Base-by-base conservation (phyloP, 2,888 invertebrate genomes). In the Caenorhabditis sp. region DNA sequence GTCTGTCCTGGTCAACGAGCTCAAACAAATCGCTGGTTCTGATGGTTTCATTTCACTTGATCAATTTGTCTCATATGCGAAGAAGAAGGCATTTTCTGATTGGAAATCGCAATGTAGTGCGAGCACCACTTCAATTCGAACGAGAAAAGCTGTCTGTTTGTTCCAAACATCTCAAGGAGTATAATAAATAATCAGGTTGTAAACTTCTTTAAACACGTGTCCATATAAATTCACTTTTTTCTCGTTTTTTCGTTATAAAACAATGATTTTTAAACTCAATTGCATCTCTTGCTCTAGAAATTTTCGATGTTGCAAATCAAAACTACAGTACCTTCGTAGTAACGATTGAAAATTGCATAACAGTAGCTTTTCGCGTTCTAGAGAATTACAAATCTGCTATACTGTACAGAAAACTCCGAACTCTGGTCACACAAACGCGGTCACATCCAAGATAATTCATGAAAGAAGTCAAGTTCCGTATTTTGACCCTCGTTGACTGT, bases 11-110 rank as follows among this genome's bases (percentile, higher is more conserved):
- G 50, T 57, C 8, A 65, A 64, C 3, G 66, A 77, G 50, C 54
- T 77, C 2, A 63, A 73, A 58, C 67, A 67, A 49, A 14, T 59
- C 21, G 59, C 67, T 12, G 70, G 67, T 38, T 59, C 67, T 43
- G 67, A 73, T 27, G 72, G 72, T 25, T 78, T 72, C 58, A 66
- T 78, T 56, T 67, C 60, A 17, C 53, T 75, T 43, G 63, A 63
- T 12, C 38, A 57, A 8, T 77, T 75, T 58, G 25, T 52, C 23
- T 53, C 53, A 1, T 64, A 60, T 43, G 70, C 69, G n/a, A 70
- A 67, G 12, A 73, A 60, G 21, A 58, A 57, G 61, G 57, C 70
- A 4, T 70, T 70, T 57, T 58, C 65, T 43, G 63, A 70, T 52
- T 70, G 70, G 70, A 64, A 70, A 38, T 43, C 60, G 38, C 50